Percentiles rank a stretch among this genome's conserved stretches.
phyloP scores from a whole-genome alignment of 2,113 vertebrate species.

The Sylvietta virens region DNA sequence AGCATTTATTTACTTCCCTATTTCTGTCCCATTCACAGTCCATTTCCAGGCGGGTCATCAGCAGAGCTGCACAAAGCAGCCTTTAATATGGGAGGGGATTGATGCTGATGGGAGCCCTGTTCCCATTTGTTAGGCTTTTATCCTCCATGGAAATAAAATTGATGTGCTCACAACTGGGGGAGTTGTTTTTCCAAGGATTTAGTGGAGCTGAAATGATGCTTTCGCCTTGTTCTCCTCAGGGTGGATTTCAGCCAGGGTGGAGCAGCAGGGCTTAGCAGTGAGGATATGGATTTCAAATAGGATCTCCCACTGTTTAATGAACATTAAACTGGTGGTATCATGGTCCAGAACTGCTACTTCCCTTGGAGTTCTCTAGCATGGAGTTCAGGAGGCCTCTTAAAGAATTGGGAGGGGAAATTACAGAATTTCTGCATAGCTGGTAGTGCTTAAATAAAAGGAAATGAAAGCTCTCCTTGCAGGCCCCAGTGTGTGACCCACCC shows the following conservation, averaged over 20 bases:
- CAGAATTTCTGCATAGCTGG: not conserved
- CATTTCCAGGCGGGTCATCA: not conserved
- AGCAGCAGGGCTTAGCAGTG: not conserved
- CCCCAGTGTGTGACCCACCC: rapidly evolving
- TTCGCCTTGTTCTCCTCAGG: not conserved
- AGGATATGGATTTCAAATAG: slow-evolving; percentile 1
- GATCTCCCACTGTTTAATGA: not conserved
- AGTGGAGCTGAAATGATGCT: not conserved
- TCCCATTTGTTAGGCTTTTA: not conserved
- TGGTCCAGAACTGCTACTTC: not conserved
- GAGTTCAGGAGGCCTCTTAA: not conserved
- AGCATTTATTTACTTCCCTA: not conserved
- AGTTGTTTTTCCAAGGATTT: not conserved
- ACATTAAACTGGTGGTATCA: not conserved
- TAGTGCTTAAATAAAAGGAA: not conserved
- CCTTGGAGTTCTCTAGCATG: not conserved
- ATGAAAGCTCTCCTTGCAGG: not conserved
- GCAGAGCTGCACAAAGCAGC: not conserved
- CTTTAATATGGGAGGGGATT: not conserved
- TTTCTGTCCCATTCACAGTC: not conserved
- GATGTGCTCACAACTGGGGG: not conserved
- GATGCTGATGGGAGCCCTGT: not conserved
- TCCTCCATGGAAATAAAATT: not conserved
- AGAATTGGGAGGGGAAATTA: not conserved
- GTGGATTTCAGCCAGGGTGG: not conserved